A percentile compares a stretch with the other conserved stretches of the same genome.
Evolutionary conservation across 2,113 vertebrate species (phyloP).

Genomic region (Equus przewalskii): DNA sequence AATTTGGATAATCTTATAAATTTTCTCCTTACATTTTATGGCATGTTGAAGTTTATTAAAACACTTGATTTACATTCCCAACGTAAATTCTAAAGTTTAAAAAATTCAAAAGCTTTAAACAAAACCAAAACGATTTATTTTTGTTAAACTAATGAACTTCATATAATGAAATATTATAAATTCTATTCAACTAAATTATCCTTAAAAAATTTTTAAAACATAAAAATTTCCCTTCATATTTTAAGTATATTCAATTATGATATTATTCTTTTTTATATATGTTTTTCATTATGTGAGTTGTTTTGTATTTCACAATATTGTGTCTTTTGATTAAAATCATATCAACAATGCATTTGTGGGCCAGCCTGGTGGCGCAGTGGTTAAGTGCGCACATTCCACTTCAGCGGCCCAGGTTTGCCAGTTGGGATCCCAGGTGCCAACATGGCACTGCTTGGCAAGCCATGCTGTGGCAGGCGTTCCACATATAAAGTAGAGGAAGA

Average conservation of each 20-base stretch:
- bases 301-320: neutral
- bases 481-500: too few species aligned
- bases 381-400: too few species aligned
- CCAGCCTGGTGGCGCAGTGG: too few species aligned
- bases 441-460: too few species aligned
- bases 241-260: neutral
- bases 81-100: neutral
- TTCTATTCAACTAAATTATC: neutral
- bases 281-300: neutral
- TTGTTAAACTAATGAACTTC: neutral
- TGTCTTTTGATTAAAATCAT: neutral
- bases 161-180: neutral
- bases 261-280: neutral
- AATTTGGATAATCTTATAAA: neutral
- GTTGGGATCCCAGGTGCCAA: too few species aligned
- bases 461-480: too few species aligned
- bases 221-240: neutral
- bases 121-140: neutral
- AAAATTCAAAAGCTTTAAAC: neutral
- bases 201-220: neutral
- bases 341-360: neutral
- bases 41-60: neutral
- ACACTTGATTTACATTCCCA: neutral
- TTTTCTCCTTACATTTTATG: neutral
- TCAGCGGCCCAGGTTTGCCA: too few species aligned